Evolutionary conservation across 2,797 vertebrate species (phyloP).

Genomic region (Pangasius mekongensis): DNA sequence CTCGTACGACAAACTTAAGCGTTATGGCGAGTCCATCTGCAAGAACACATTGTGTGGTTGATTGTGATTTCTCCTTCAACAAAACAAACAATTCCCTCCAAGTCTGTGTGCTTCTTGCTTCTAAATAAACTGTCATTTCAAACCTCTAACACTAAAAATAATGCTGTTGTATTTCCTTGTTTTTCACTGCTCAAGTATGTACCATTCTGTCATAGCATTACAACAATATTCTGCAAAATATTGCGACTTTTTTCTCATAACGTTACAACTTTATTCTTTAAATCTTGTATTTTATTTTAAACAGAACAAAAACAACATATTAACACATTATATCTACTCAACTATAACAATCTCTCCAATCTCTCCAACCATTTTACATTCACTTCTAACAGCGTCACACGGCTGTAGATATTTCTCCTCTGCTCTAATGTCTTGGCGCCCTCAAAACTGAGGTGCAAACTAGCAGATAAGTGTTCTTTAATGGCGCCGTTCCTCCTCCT

Average conservation of each 20-base stretch:
- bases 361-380: not conserved
- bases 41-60: not conserved
- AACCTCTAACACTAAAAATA: too few relatives aligned
- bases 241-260: not conserved
- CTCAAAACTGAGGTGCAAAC: slow-evolving; percentile 24
- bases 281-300: not conserved
- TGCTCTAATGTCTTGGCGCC: slow-evolving; percentile 30
- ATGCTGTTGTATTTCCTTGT: not conserved
- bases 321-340: not conserved
- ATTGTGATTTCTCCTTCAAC: not conserved
- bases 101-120: not conserved
- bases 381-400: not conserved
- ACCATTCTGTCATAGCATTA: too few relatives aligned
- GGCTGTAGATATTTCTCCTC: slow-evolving; percentile 17
- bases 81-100: not conserved
- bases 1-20: not conserved
- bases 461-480: slow-evolving; percentile 50
- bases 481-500: slow-evolving; percentile 48
- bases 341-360: not conserved
- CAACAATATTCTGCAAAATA: not conserved
- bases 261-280: not conserved
- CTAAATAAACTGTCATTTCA: not conserved
- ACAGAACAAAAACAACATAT: too few relatives aligned
- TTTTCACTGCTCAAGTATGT: too few relatives aligned
- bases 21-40: not conserved